Conservation (phyloP, 2,888 invertebrate genomes). For the Gari tellinella region DNA sequence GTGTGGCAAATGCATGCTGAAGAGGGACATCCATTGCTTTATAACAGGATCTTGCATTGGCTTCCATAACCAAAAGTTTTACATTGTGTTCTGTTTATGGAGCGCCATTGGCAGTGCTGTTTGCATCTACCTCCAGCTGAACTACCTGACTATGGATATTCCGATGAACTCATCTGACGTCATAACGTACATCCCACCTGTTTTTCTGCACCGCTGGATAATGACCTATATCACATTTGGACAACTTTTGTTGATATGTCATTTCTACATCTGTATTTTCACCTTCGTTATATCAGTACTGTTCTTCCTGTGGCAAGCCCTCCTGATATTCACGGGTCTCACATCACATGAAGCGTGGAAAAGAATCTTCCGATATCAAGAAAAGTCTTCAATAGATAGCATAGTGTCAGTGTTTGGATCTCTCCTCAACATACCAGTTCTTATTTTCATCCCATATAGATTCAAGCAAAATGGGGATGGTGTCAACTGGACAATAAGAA, state of each 20-base stretch:
- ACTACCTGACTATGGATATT: conserved; percentile 67
- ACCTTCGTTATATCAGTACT: conserved; percentile 54
- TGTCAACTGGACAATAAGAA: conserved; percentile 68
- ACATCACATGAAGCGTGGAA: conserved; percentile 77
- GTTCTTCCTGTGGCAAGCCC: conserved; percentile 72
- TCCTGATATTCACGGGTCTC: conserved; percentile 68
- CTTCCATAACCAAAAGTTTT: conserved; percentile 84
- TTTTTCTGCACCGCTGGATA: conserved; percentile 62
- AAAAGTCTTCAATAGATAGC: conserved; percentile 52
- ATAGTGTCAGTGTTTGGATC: conserved; percentile 78
- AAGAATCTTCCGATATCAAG: conserved; percentile 45
- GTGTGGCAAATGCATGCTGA: conserved; percentile 83
- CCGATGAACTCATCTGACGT: conserved; percentile 61
- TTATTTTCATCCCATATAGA: conserved; percentile 58
- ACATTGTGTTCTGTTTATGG: conserved; percentile 82
- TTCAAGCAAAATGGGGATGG: conserved; percentile 70
- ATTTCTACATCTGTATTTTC: conserved; percentile 59
- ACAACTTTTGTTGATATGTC: conserved; percentile 61
- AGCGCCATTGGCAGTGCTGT: conserved; percentile 55
- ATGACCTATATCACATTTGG: conserved; percentile 67
- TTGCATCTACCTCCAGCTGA: conserved; percentile 65
- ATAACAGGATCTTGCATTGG: conserved; percentile 83
- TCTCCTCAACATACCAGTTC: conserved; percentile 58
- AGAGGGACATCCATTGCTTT: conserved; percentile 85
- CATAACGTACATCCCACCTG: conserved; percentile 69